Percentiles rank a stretch among this genome's conserved stretches.
Conservation (phyloP, 2,797 vertebrate genomes). For the Semaprochilodus insignis region DNA sequence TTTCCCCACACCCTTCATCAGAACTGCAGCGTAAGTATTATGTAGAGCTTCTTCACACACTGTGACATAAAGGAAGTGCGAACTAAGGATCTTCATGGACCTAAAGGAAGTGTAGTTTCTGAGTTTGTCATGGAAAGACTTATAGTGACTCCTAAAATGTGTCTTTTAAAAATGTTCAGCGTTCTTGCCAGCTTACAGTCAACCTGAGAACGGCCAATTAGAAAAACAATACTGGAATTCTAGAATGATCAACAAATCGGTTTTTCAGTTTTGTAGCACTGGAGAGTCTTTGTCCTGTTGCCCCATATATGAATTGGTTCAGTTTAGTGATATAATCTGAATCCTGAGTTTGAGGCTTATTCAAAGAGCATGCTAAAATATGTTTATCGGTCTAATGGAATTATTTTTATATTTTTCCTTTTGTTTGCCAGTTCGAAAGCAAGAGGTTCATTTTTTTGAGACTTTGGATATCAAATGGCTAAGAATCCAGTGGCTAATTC, state of each 20-base stretch:
- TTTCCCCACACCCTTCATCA: neutral
- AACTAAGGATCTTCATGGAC: neutral
- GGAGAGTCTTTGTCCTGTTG: neutral
- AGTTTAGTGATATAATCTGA: too few species aligned
- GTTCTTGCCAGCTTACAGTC: neutral
- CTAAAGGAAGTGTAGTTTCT: neutral
- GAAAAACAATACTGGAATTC: neutral
- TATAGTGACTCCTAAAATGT: neutral
- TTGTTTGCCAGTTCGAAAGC: neutral
- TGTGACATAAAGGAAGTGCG: neutral
- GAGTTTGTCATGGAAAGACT: neutral
- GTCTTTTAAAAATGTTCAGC: neutral
- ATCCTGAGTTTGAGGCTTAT: neutral
- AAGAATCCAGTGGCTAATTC: slow-evolving; percentile 8
- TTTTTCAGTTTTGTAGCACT: neutral
- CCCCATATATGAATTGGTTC: neutral
- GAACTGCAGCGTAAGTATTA: neutral
- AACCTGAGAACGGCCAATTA: neutral
- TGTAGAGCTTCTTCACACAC: neutral
- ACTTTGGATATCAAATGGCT: neutral
- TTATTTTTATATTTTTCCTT: neutral
- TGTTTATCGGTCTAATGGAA: neutral
- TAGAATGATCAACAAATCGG: neutral
- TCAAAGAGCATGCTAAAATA: neutral
- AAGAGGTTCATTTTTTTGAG: neutral